A percentile compares a stretch with the other conserved stretches of the same genome.
Evolutionary conservation across 2,888 invertebrate genomes (phyloP).

Genomic region (Lasius platythorax): DNA sequence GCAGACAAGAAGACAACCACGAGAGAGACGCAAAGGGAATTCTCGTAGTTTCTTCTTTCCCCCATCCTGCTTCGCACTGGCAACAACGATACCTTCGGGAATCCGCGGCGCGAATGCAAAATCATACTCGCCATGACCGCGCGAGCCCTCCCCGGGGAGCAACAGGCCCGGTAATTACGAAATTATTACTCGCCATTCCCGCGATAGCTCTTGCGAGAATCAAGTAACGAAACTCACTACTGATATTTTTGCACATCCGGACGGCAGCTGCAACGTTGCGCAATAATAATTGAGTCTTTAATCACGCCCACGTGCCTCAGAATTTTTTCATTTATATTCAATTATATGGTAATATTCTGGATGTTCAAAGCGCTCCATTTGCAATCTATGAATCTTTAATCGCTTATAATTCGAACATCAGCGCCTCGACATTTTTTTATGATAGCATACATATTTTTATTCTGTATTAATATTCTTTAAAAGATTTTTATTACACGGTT

Average conservation of each 20-base stretch:
- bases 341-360: neutral
- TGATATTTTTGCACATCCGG: constrained; percentile 19
- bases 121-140: constrained; percentile 60
- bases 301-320: neutral
- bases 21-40: constrained; percentile 7
- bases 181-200: constrained; percentile 41
- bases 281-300: constrained; percentile 26
- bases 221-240: constrained; percentile 11
- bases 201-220: constrained; percentile 23
- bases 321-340: neutral
- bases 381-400: neutral
- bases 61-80: constrained; percentile 4
- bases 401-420: neutral
- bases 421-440: neutral
- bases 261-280: neutral
- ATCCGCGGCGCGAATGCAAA: constrained; percentile 62
- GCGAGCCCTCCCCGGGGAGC: constrained; percentile 35
- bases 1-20: constrained; percentile 2
- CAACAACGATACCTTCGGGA: constrained; percentile 60
- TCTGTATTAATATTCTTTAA: neutral
- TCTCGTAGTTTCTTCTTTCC: constrained; percentile 28
- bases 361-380: neutral
- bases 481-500: neutral
- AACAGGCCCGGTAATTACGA: constrained; percentile 48
- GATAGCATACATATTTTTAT: neutral